Evolutionary conservation across 35 echinoderm and acorn worm genomes (phyloP), one percentile per base, ranked within the genome.

Genomic region (Ophioderma brevispina): DNA sequence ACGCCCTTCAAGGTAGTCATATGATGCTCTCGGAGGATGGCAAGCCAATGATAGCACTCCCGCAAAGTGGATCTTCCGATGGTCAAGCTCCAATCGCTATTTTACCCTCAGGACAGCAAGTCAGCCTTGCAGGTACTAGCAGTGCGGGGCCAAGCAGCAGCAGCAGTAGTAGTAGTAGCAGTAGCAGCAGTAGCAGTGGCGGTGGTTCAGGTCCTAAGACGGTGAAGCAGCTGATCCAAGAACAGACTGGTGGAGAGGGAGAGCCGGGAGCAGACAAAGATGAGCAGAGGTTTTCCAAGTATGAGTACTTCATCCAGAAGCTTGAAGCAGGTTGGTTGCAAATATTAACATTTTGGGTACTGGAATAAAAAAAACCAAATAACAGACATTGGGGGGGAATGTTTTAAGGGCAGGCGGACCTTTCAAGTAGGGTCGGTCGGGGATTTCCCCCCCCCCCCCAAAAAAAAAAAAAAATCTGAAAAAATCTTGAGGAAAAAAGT

Each of bases 251-350:
- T 13, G 84, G 38, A 49, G 90, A 91, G 21, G 82, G 90, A 40
- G 85, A 87, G 30, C 70, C 64, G 13, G 70, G 78, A 32, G 91
- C 92, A 59, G 84, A 89, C 39, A 70, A 89, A n/a, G 64, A 80
- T 55, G 43, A 78, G 32, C 75, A 76, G 75, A 59, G 92, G 38
- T 98, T 98, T 56, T 99, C 97, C 78, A 99, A 99, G 59, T 99
- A 99, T 86, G 97, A 99, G 82, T 99, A 95, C 81, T 99, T 95
- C 59, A 99, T 99, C 50, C 93, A 95, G 91, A 99, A 95, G 70
- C 81, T 99, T 82, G 93, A 99, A 95, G 97, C 97, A 85, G 97
- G 97, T 99, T 76, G 87, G 78, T 76, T 0, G 2, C 21, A n/a
- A n/a, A n/a, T n/a, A n/a, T n/a, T n/a, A n/a, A n/a, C n/a, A n/a